phyloP scores from a whole-genome alignment of 2,888 invertebrate species.

The Noctua comes region DNA sequence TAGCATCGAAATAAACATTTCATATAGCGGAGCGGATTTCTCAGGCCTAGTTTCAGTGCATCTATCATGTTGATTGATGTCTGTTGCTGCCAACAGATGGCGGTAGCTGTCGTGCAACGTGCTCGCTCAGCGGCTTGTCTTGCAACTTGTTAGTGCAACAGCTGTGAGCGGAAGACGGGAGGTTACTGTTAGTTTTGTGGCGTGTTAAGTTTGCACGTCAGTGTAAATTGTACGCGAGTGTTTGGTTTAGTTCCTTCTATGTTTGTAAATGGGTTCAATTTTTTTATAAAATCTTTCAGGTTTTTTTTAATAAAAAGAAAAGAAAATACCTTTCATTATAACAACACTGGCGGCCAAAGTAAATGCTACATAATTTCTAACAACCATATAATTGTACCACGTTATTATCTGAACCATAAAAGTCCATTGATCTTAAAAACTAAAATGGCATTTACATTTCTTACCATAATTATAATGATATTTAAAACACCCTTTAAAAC shows the following conservation, averaged over 20 bases:
- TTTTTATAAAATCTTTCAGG: too few relatives aligned
- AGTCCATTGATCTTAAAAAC: conserved; percentile 42
- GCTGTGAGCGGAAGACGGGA: conserved; percentile 32
- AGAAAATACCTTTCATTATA: too few relatives aligned
- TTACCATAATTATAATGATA: conserved; percentile 13
- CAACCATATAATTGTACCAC: not conserved
- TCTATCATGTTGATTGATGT: conserved; percentile 71
- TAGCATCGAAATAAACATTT: conserved; percentile 61
- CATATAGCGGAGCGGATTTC: conserved; percentile 60
- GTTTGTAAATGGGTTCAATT: not conserved
- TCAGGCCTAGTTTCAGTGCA: conserved; percentile 64
- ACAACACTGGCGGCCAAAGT: too few relatives aligned
- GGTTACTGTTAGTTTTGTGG: conserved; percentile 36
- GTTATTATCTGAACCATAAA: conserved; percentile 29
- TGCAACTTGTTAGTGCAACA: conserved; percentile 54
- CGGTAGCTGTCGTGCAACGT: conserved; percentile 58
- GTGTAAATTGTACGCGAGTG: conserved; percentile 5
- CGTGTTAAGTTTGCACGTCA: conserved; percentile 20
- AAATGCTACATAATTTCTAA: too few relatives aligned
- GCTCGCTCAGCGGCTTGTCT: conserved; percentile 24
- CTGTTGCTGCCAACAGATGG: conserved; percentile 48
- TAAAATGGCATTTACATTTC: conserved; percentile 18
- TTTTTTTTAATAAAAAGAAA: too few relatives aligned
- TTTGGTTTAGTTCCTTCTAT: not conserved
- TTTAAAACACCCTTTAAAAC: conserved; percentile 30